Evolutionary conservation across 1,140 invertebrate species (phyloP), one percentile per base, ranked within the genome.

Genomic region (Harpegnathos saltator): DNA sequence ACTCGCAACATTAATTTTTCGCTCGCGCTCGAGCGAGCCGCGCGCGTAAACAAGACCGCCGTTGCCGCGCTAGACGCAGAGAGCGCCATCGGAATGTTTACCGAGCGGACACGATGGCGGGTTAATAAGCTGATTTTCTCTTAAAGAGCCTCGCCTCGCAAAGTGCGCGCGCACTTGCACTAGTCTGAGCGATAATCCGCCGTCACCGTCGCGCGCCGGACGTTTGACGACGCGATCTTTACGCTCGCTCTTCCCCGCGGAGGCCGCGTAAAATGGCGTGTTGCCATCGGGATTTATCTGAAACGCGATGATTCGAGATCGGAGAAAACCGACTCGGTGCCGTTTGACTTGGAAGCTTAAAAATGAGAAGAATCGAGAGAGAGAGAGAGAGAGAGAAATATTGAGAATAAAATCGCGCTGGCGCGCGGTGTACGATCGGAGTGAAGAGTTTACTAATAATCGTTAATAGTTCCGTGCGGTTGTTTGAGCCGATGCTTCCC

Each of bases 401-500:
- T 44, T 9, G 11, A 44, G 38, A 44, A 44, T 44, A 44, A 9
- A 44, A 9, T 44, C 38, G 38, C 38, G 4, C n/a, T n/a, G n/a
- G n/a, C 4, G 38, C 38, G 11, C 11, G 0, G 38, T 11, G 7
- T 11, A 9, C 38, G 11, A 22, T 59, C 26, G 22, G n/a, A 38
- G 3, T 14, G 7, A 69, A 29, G n/a, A 0, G n/a, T 14, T 80
- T 80, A 71, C 69, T 71, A 80, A 80, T 71, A 62, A 52, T 74
- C 38, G 3, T 22, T n/a, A 80, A 80, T 71, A 62, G 38, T 74
- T 54, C 2, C 17, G 19, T 17, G 1, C 50, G 14, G 58, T 24
- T 62, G 12, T 71, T 29, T 38, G 22, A 78, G 54, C 82, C 82
- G 72, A 72, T 78, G 69, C 78, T 22, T 77, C 24, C 33, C 48